Conservation (phyloP, 2,113 vertebrate genomes). For the Electrona antarctica region DNA sequence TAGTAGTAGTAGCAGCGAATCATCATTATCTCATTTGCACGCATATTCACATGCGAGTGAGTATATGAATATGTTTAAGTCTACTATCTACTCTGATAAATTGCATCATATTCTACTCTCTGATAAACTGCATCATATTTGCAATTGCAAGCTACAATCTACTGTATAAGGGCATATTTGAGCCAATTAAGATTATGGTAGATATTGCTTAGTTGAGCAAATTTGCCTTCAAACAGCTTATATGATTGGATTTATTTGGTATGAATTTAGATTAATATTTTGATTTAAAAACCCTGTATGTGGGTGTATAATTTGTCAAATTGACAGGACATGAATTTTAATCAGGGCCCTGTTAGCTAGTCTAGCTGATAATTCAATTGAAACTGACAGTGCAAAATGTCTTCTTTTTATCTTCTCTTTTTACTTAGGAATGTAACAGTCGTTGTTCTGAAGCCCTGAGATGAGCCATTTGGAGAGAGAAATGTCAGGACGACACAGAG, state of each 20-base stretch:
- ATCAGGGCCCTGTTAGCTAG: background rate
- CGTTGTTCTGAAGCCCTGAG: constrained; percentile 29
- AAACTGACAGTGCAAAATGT: constrained; percentile 7
- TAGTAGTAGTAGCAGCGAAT: no score
- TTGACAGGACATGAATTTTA: background rate
- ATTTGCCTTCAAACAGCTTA: background rate
- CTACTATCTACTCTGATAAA: background rate
- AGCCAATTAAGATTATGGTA: background rate
- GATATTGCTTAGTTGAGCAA: background rate
- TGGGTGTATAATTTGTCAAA: background rate
- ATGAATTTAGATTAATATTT: constrained; percentile 4
- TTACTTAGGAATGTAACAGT: constrained; percentile 15
- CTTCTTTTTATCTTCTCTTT: constrained; percentile 4
- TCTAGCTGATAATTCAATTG: background rate
- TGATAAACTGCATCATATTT: background rate
- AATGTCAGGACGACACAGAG: constrained; percentile 59
- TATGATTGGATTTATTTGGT: background rate
- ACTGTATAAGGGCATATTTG: background rate
- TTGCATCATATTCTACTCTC: background rate
- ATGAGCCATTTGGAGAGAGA: constrained; percentile 62
- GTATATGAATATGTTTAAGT: background rate
- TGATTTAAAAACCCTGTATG: background rate
- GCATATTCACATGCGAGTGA: no score
- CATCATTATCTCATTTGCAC: no score
- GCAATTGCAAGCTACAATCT: background rate